These are phyloP conservation scores for Melipona bicolor DNA, from an alignment of 2,888 invertebrate species.

Conservation along the genomic window DNA sequence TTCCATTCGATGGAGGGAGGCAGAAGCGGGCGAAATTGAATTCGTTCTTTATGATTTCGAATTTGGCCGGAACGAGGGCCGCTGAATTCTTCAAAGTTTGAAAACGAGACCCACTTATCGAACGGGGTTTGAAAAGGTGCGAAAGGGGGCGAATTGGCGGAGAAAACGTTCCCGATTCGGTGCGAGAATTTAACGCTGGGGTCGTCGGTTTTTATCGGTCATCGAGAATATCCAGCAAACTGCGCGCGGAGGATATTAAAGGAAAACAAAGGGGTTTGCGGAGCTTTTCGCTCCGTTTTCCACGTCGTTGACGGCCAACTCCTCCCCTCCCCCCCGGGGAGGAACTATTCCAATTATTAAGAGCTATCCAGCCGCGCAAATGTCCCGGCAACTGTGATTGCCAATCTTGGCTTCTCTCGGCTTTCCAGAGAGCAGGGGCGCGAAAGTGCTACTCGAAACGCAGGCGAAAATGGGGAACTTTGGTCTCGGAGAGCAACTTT, in stretches of 20 bases:
- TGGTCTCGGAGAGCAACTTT: no score
- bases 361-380: conserved; percentile 64
- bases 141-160: background rate
- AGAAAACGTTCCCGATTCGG: background rate
- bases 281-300: conserved; percentile 51
- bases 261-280: conserved; percentile 43
- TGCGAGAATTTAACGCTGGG: background rate
- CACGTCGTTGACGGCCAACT: conserved; percentile 39
- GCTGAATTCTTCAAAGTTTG: background rate
- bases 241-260: conserved; percentile 39
- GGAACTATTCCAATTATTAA: conserved; percentile 74
- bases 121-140: background rate
- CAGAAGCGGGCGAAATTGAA: background rate
- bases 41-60: background rate
- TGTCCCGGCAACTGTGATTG: conserved; percentile 72
- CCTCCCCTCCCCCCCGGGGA: conserved; percentile 9
- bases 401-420: conserved; percentile 60
- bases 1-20: conserved; percentile 13
- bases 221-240: conserved; percentile 23
- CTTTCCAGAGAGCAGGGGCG: background rate
- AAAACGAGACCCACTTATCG: background rate
- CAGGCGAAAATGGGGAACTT: conserved; percentile 43
- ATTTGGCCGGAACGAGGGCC: background rate
- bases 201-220: conserved; percentile 47
- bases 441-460: conserved; percentile 30